These are phyloP conservation scores for Varecia variegata DNA, from an alignment of 2,797 vertebrate genomes.

Conservation along the genomic window DNA sequence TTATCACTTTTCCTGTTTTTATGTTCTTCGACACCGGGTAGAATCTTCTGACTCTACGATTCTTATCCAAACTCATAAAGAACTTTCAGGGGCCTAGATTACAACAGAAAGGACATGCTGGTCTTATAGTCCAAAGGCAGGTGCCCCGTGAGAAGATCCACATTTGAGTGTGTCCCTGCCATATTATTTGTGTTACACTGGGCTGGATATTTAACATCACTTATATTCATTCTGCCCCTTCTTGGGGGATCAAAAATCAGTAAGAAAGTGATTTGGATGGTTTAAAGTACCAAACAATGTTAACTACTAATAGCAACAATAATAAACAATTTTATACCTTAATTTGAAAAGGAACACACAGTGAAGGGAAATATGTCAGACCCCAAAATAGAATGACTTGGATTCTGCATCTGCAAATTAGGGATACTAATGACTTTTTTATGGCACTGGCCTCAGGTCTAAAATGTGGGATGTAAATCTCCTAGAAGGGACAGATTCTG, in stretches of 20 bases:
- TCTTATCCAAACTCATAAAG: not conserved
- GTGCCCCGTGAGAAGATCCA: not conserved
- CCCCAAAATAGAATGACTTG: not conserved
- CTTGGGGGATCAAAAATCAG: not conserved
- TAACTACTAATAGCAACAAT: not conserved
- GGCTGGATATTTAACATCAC: not conserved
- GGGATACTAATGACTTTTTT: not conserved
- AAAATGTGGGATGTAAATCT: not conserved
- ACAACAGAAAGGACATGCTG: not conserved
- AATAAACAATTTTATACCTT: not conserved
- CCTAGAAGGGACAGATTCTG: not conserved
- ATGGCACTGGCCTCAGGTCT: not conserved
- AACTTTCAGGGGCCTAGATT: not conserved
- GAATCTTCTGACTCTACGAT: not conserved
- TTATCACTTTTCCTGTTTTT: not conserved
- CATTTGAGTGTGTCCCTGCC: not conserved
- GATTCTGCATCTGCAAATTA: not conserved
- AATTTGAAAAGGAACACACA: not conserved
- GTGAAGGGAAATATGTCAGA: not conserved
- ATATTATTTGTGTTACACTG: not conserved
- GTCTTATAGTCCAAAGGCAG: not conserved
- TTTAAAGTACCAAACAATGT: not conserved
- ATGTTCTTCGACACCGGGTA: not conserved
- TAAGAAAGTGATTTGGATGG: not conserved
- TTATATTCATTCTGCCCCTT: not conserved